A percentile compares a stretch with the other conserved stretches of the same genome.
phyloP scores from a whole-genome alignment of 1,140 invertebrate species.

The Atta cephalotes region DNA sequence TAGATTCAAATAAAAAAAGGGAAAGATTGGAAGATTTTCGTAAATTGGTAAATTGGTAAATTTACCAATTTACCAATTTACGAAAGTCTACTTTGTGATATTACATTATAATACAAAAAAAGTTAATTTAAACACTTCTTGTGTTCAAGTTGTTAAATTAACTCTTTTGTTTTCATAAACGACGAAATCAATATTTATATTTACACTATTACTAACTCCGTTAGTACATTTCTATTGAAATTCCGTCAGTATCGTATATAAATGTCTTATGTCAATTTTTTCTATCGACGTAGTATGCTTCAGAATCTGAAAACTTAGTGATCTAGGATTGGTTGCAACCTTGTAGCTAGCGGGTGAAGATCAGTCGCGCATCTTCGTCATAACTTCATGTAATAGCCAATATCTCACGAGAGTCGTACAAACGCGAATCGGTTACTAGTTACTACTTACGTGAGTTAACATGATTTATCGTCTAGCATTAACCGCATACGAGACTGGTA shows the following conservation, averaged over 20 bases:
- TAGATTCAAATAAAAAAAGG: too few species aligned
- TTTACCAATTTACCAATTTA: background rate
- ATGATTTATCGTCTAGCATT: slow-evolving; percentile 82
- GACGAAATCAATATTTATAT: background rate
- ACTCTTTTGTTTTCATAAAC: background rate
- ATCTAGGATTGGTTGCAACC: slow-evolving; percentile 73
- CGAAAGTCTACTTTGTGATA: background rate
- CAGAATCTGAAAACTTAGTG: slow-evolving; percentile 26
- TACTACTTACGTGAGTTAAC: slow-evolving; percentile 81
- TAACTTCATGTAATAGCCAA: slow-evolving; percentile 85
- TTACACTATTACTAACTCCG: background rate
- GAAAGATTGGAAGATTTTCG: background rate
- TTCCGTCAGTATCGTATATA: background rate
- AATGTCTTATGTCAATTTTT: background rate
- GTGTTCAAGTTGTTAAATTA: background rate
- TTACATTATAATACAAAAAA: background rate
- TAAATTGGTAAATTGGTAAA: background rate
- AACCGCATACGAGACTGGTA: slow-evolving; percentile 59
- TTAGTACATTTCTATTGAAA: background rate
- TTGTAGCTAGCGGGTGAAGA: slow-evolving; percentile 57
- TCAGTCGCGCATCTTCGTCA: slow-evolving; percentile 67
- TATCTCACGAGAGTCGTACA: slow-evolving; percentile 83
- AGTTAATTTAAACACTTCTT: background rate
- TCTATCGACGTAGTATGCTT: background rate
- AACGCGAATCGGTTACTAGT: slow-evolving; percentile 85